Percentiles rank a stretch among this genome's conserved stretches.
Conservation (phyloP, 1,140 invertebrate species). For the Lepeophtheirus salmonis region DNA sequence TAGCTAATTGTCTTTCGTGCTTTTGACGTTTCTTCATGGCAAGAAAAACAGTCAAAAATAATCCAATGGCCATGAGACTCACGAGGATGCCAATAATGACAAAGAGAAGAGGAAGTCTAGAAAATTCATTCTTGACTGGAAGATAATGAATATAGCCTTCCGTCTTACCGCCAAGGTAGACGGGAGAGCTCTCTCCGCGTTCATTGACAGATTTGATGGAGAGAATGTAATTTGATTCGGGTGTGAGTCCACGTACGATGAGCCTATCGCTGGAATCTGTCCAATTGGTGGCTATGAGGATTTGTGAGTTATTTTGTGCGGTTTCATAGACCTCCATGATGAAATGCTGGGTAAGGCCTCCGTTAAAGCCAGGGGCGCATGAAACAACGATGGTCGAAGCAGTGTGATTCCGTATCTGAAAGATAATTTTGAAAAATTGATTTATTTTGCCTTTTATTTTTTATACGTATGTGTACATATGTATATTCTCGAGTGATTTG, state of each 20-base stretch:
- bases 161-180: constrained; percentile 14
- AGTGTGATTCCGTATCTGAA: constrained; percentile 10
- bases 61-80: constrained; percentile 5
- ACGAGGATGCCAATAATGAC: constrained; percentile 10
- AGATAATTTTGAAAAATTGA: not conserved
- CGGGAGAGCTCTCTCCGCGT: constrained; percentile 7
- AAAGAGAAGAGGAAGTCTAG: constrained; percentile 11
- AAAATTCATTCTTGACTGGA: not conserved
- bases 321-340: constrained; percentile 53
- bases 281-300: constrained; percentile 7
- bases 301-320: constrained; percentile 9
- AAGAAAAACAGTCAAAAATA: not conserved
- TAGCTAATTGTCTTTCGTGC: not conserved
- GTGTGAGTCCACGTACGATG: constrained; percentile 1
- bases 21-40: not conserved
- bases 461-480: no score
- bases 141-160: not conserved
- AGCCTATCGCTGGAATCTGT: not conserved
- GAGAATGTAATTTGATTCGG: constrained; percentile 14
- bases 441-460: no score
- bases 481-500: no score
- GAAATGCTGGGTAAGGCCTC: constrained; percentile 60
- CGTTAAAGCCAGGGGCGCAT: constrained; percentile 56
- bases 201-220: constrained; percentile 13
- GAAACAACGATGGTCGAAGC: constrained; percentile 38